Evolutionary conservation across 2,797 vertebrate species (phyloP).

Genomic region (Serranus cabrilla): DNA sequence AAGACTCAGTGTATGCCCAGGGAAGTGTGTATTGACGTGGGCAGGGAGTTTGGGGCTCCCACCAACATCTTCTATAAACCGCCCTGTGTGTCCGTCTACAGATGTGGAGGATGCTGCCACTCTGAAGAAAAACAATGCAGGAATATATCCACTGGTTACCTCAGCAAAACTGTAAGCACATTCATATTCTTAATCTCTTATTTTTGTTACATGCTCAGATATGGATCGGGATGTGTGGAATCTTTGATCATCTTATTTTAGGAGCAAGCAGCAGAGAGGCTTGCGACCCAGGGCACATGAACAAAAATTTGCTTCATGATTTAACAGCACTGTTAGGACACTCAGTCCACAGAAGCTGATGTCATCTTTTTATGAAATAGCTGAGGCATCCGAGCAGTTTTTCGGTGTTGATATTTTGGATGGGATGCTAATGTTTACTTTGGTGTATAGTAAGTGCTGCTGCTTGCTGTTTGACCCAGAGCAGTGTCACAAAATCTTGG

Average conservation of each 20-base stretch:
- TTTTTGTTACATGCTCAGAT: background rate
- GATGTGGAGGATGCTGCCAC: conserved; percentile 99
- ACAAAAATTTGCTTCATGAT: conserved; percentile 6
- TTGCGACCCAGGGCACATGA: conserved; percentile 6
- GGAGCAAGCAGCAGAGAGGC: background rate
- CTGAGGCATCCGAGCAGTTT: conserved; percentile 11
- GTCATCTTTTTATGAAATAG: conserved; percentile 8
- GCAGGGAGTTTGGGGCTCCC: conserved; percentile 96
- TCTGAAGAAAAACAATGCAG: conserved; percentile 96
- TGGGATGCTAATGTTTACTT: conserved; percentile 41
- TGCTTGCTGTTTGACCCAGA: conserved; percentile 18
- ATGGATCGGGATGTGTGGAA: background rate
- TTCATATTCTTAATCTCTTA: background rate
- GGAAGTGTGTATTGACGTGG: conserved; percentile 99
- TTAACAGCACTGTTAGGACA: background rate
- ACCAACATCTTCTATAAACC: conserved; percentile 99
- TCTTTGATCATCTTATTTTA: background rate
- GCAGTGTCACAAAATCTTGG: conserved; percentile 5
- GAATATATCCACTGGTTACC: conserved; percentile 95
- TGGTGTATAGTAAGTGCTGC: conserved; percentile 30
- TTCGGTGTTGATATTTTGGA: conserved; percentile 23
- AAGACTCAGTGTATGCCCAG: conserved; percentile 97
- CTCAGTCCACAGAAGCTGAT: conserved; percentile 6
- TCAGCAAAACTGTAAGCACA: conserved; percentile 96
- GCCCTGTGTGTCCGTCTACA: conserved; percentile 98